Percentiles rank a stretch among this genome's conserved stretches.
Evolutionary conservation across 2,113 vertebrate species (phyloP).

Genomic region (Psittacula cyanocephala): DNA sequence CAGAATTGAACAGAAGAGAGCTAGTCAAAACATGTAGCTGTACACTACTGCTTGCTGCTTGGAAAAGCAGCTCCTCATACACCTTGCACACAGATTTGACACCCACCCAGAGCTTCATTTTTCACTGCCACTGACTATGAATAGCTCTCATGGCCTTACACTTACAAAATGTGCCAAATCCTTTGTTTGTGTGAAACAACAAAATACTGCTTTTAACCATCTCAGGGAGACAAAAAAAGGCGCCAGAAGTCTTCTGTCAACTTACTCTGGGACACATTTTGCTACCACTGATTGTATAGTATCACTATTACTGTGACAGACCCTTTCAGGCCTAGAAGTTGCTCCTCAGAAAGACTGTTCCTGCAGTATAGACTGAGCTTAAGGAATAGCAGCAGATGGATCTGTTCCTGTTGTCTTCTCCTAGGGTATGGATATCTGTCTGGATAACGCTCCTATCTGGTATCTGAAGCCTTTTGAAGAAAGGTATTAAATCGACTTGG

Average conservation of each 20-base stretch:
- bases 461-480: background rate
- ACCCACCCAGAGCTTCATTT: accelerated
- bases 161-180: background rate
- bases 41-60: background rate
- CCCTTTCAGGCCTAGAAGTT: background rate
- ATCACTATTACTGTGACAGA: background rate
- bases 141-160: background rate
- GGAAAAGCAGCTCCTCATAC: background rate
- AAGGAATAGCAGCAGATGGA: background rate
- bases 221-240: background rate
- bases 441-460: background rate
- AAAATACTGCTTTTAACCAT: background rate
- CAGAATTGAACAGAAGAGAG: background rate
- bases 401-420: background rate
- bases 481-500: background rate
- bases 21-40: accelerated
- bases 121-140: background rate
- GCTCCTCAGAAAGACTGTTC: background rate
- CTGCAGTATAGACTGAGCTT: background rate
- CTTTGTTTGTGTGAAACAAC: background rate
- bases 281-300: background rate
- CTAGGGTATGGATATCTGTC: background rate
- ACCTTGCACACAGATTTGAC: background rate
- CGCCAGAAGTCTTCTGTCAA: background rate
- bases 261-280: background rate